These are phyloP conservation scores for Semnornis frantzii DNA, from an alignment of 2,113 vertebrate species.

Conservation along the genomic window DNA sequence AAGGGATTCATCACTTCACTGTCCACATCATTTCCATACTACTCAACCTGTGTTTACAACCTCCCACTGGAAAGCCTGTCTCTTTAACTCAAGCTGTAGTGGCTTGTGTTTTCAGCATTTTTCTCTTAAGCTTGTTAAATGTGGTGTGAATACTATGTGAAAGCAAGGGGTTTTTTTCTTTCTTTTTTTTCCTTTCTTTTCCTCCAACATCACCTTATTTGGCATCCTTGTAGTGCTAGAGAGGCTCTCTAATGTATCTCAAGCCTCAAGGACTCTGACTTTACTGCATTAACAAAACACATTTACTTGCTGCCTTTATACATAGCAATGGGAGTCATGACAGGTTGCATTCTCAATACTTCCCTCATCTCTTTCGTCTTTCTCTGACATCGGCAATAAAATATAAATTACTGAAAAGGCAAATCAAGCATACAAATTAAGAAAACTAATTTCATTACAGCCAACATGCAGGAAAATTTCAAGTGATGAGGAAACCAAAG, in stretches of 20 bases:
- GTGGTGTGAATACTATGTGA: neutral
- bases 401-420: slow-evolving; percentile 7
- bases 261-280: slow-evolving; percentile 1
- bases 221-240: neutral
- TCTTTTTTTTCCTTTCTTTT: neutral
- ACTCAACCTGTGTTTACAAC: neutral
- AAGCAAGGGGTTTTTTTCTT: neutral
- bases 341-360: neutral
- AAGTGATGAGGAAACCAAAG: slow-evolving; percentile 12
- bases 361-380: neutral
- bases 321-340: neutral
- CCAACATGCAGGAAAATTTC: neutral
- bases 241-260: slow-evolving; percentile 13
- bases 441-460: slow-evolving; percentile 23
- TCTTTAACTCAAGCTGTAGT: neutral
- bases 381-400: slow-evolving; percentile 14
- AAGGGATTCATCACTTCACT: neutral
- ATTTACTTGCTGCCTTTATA: slow-evolving; percentile 18
- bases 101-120: slow-evolving; percentile 10
- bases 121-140: slow-evolving; percentile 53
- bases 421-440: slow-evolving; percentile 25
- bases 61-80: neutral
- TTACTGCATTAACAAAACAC: slow-evolving; percentile 11
- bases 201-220: neutral
- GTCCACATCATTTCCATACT: neutral